Conservation (phyloP, 2,797 vertebrate species). For the Lemur catta region DNA sequence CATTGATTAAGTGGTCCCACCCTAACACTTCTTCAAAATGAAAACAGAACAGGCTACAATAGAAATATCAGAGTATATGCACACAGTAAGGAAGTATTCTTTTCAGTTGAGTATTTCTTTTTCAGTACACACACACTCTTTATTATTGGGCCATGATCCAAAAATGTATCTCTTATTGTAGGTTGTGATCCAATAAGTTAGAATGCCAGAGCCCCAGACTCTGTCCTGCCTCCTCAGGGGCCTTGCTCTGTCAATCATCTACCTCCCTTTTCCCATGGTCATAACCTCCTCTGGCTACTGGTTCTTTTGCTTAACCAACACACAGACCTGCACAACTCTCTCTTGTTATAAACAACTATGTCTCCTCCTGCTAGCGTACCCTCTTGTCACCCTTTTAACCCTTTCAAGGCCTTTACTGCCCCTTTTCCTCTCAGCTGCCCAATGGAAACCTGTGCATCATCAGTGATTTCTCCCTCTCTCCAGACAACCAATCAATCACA, state of each 20-base stretch:
- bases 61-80: background rate
- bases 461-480: background rate
- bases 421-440: background rate
- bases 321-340: background rate
- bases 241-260: background rate
- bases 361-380: background rate
- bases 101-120: conserved; percentile 13
- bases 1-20: background rate
- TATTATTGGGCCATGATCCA: background rate
- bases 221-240: background rate
- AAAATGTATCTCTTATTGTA: background rate
- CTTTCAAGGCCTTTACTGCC: background rate
- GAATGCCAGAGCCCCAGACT: background rate
- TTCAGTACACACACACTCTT: background rate
- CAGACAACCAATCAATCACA: background rate
- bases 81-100: background rate
- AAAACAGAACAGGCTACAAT: background rate
- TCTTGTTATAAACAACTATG: background rate
- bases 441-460: background rate
- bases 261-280: background rate
- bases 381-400: background rate
- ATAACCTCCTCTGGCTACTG: background rate
- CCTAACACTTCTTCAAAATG: background rate
- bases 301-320: background rate
- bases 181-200: background rate